Conservation (phyloP, 1,140 invertebrate species). For the Reticulitermes speratus region DNA sequence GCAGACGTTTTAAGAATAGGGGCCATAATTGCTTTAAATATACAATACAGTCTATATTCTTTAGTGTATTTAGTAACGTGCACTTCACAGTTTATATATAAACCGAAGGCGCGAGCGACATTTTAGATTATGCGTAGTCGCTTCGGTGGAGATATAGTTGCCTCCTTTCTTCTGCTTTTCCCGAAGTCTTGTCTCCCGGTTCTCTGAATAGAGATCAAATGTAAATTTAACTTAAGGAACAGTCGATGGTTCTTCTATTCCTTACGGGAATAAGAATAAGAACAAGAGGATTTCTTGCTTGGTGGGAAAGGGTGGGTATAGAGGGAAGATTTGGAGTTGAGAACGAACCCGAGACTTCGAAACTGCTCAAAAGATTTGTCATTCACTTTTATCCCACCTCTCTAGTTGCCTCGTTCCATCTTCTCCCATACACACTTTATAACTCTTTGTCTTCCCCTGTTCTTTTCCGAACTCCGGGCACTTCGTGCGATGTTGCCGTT, state of each 20-base stretch:
- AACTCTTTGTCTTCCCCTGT: not conserved
- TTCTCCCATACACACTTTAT: not conserved
- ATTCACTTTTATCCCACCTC: not conserved
- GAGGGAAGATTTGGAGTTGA: not conserved
- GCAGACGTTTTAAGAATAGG: no score
- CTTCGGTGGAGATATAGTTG: not conserved
- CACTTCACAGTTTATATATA: no score
- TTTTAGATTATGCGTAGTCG: not conserved
- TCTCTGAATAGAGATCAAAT: not conserved
- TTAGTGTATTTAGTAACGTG: no score
- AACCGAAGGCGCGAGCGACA: no score
- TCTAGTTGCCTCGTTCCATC: not conserved
- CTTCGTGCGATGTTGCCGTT: not conserved
- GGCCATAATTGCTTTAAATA: no score
- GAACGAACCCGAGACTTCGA: not conserved
- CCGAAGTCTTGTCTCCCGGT: not conserved
- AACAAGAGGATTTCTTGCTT: not conserved
- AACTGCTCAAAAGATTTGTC: not conserved
- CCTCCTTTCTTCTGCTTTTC: not conserved
- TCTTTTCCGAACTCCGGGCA: not conserved
- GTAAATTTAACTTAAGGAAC: not conserved
- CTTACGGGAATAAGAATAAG: not conserved
- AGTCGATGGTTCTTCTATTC: not conserved
- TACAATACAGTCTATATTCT: no score
- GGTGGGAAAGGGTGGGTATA: not conserved